Evolutionary conservation across 2,888 invertebrate genomes (phyloP).

Genomic region (Sicus ferrugineus): DNA sequence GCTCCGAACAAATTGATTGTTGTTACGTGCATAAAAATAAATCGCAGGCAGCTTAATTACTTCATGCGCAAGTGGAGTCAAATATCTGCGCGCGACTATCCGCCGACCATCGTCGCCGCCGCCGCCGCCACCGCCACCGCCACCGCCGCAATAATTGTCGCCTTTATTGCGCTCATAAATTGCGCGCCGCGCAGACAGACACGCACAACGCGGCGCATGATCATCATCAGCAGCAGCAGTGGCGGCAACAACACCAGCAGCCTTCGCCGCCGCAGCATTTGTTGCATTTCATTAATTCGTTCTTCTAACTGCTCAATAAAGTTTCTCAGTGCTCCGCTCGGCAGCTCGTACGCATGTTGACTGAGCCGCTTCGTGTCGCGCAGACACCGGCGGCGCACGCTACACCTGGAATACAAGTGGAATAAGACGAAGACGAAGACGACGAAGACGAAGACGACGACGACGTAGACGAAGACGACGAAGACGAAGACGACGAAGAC

Average conservation of each 20-base stretch:
- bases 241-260: conserved; percentile 1
- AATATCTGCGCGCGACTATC: conserved; percentile 7
- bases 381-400: too few relatives aligned
- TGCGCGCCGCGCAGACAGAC: conserved; percentile 41
- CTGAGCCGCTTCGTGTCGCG: not conserved
- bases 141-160: conserved; percentile 48
- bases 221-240: not conserved
- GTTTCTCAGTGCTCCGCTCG: conserved; percentile 50
- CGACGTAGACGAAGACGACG: too few relatives aligned
- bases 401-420: conserved; percentile 29
- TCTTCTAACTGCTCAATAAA: conserved; percentile 56
- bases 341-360: conserved; percentile 19
- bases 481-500: not conserved
- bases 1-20: conserved; percentile 29
- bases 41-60: conserved; percentile 24
- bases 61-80: conserved; percentile 7
- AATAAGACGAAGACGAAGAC: not conserved
- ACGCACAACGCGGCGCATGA: not conserved
- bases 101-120: not conserved
- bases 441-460: too few relatives aligned
- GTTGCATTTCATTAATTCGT: conserved; percentile 52
- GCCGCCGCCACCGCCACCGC: not conserved
- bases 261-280: conserved; percentile 41
- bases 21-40: conserved; percentile 25
- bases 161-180: conserved; percentile 58